These are phyloP conservation scores for Phortica okadai DNA, from an alignment of 2,888 invertebrate genomes.

Conservation along the genomic window DNA sequence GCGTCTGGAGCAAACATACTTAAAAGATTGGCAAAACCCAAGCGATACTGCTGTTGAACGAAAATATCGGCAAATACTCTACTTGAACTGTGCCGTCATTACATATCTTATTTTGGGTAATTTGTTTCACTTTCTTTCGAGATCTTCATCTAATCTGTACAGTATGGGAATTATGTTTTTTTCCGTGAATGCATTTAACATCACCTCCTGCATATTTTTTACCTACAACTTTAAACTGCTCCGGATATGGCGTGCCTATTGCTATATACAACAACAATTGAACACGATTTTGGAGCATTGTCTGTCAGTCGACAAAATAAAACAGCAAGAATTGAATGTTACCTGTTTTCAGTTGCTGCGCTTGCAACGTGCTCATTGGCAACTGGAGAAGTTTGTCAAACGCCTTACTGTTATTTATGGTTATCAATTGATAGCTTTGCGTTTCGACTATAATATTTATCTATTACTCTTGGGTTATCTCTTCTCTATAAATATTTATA, in stretches of 20 bases:
- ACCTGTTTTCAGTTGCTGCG: neutral
- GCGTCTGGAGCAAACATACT: neutral
- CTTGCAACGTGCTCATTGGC: neutral
- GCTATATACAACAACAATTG: neutral
- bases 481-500: too few relatives aligned
- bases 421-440: neutral
- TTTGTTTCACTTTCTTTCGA: too few relatives aligned
- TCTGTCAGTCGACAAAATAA: neutral
- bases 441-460: neutral
- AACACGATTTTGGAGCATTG: neutral
- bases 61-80: neutral
- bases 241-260: neutral
- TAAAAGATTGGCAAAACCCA: neutral
- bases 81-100: neutral
- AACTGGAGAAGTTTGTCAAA: neutral
- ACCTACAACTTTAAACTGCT: neutral
- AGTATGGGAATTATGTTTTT: neutral
- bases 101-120: neutral
- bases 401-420: neutral
- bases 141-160: too few relatives aligned
- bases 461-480: neutral
- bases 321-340: neutral
- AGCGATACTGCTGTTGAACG: neutral
- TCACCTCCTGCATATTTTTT: neutral
- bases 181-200: neutral